Evolutionary conservation across 2,888 invertebrate genomes (phyloP).

Genomic region (Rhorus exstirpatorius): DNA sequence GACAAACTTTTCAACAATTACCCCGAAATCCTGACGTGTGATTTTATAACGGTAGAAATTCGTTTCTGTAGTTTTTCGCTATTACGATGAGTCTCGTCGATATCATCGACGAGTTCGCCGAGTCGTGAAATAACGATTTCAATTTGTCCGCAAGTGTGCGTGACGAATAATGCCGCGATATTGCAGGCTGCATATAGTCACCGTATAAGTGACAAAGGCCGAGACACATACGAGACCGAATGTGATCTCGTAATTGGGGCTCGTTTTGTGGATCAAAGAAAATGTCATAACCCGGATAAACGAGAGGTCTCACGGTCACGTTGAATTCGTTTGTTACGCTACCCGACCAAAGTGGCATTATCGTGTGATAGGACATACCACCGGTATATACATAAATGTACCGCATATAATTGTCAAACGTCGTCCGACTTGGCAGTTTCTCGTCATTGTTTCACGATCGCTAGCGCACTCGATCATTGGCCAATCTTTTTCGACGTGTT

Average conservation of each 20-base stretch:
- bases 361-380: slow-evolving; percentile 46
- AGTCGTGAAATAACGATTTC: slow-evolving; percentile 64
- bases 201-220: slow-evolving; percentile 30
- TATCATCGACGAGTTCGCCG: slow-evolving; percentile 53
- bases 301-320: slow-evolving; percentile 43
- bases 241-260: slow-evolving; percentile 73
- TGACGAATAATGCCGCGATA: slow-evolving; percentile 71
- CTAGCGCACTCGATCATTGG: slow-evolving; percentile 39
- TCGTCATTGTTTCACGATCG: slow-evolving; percentile 67
- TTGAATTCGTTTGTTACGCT: slow-evolving; percentile 44
- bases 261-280: slow-evolving; percentile 68
- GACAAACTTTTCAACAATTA: too few relatives aligned
- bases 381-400: slow-evolving; percentile 53
- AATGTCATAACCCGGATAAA: slow-evolving; percentile 69
- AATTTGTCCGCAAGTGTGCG: slow-evolving; percentile 74
- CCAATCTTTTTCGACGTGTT: slow-evolving; percentile 59
- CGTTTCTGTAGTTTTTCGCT: slow-evolving; percentile 52
- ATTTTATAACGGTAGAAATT: slow-evolving; percentile 61
- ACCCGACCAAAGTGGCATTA: slow-evolving; percentile 46
- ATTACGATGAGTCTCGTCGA: slow-evolving; percentile 7
- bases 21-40: slow-evolving; percentile 74
- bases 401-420: slow-evolving; percentile 46
- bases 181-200: slow-evolving; percentile 66
- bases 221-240: slow-evolving; percentile 58
- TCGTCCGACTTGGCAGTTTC: slow-evolving; percentile 43